These are phyloP conservation scores for Phalangium opilio DNA, from an alignment of 2,888 invertebrate genomes.

Conservation along the genomic window DNA sequence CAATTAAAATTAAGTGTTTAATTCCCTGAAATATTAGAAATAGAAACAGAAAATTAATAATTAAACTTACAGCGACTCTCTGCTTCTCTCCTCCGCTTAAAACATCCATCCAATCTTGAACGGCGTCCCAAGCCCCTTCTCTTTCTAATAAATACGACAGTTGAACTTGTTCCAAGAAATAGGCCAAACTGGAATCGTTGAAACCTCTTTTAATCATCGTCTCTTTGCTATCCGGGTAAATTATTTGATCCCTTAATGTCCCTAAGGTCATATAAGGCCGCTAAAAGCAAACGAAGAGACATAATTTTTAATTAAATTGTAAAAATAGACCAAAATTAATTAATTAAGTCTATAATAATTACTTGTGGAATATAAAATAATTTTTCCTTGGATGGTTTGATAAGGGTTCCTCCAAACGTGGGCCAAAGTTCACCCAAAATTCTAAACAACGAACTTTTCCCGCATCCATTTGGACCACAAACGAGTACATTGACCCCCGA, in stretches of 20 bases:
- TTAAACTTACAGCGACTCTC: constrained; percentile 68
- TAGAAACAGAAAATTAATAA: too few relatives aligned
- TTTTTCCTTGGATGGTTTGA: constrained; percentile 87
- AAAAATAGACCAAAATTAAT: background rate
- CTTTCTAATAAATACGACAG: constrained; percentile 64
- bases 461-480: constrained; percentile 96
- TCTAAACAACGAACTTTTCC: constrained; percentile 91
- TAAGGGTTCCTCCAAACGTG: constrained; percentile 77
- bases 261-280: constrained; percentile 97
- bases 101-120: constrained; percentile 98
- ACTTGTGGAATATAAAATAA: constrained; percentile 80
- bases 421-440: constrained; percentile 97
- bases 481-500: constrained; percentile 95
- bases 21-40: too few relatives aligned
- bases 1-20: too few relatives aligned
- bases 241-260: constrained; percentile 73
- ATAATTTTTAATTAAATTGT: too few relatives aligned
- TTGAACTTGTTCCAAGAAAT: constrained; percentile 65
- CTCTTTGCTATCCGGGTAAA: constrained; percentile 49
- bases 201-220: constrained; percentile 59
- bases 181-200: constrained; percentile 57
- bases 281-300: too few relatives aligned
- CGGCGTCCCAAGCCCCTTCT: constrained; percentile 76
- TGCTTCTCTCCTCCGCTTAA: constrained; percentile 97
- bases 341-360: background rate